Evolutionary conservation across 2,113 vertebrate genomes (phyloP), one percentile per base, ranked within the genome.

Genomic region (Tetraodon nigroviridis): DNA sequence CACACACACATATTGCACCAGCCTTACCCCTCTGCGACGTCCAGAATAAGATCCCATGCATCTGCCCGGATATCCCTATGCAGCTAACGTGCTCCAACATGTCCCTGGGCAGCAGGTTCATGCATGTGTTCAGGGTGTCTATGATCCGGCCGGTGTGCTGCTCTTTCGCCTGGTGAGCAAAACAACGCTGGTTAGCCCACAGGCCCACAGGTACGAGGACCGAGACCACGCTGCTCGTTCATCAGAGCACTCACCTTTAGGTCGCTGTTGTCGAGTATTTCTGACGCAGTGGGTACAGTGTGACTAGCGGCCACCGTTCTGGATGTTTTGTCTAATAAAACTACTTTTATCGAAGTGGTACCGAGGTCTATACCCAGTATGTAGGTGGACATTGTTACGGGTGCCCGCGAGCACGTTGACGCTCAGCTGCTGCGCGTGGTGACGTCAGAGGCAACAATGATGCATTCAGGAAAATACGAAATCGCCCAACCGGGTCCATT

Each of bases 11-110:
- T 15, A 19, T 1, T 6, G 1, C 1, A 15, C 0, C 1, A 11
- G 4, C 52, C 65, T 86, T 87, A 98, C 95, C 95, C 85, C 87
- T 85, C 51, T 85, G 62, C 56, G 80, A 78, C 78, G 86, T 96
- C 97, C 97, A 99, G 71, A 99, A 91, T 47, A 99, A n/a, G 55
- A 97, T 74, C 13, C 97, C 97, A 1, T 99, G 96, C 97, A 99
- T 99, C 87, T 99, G 96, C 64, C 97, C 97, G 15, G 92, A 91
- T 69, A 99, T 64, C 1, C 94, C 93, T 44, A 99, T 86, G 64
- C 83, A 80, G 53, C 58, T 18, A 22, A 99, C 95, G n/a, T 40
- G 85, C 61, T 73, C 86, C 41, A 96, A 89, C 21, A 86, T 86
- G 63, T 93, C 80, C 51, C 54, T 66, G 12, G 96, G 91, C 12